Evolutionary conservation across 2,888 invertebrate genomes (phyloP), one percentile per base, ranked within the genome.

Genomic region (Hesperia comma): DNA sequence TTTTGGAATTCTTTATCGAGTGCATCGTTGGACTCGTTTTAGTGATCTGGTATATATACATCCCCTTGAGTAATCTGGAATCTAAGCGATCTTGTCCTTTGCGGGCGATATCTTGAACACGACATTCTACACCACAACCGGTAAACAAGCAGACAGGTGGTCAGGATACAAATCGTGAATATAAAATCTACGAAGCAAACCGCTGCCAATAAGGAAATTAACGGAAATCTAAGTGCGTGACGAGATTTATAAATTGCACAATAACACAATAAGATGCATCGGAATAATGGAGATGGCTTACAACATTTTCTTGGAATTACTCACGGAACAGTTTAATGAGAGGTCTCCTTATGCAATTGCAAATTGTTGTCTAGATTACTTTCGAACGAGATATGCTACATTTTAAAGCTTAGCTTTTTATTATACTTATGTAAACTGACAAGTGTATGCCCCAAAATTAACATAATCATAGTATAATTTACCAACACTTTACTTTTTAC

Each of bases 161-260:
- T 26, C 69, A 58, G 37, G 53, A 60, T 58, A 67, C 57, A 57
- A 68, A 66, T 37, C 41, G 54, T 64, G 74, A 69, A 73, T 74
- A 71, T 66, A 62, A 70, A 74, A 54, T 66, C 61, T 63, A 37
- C 21, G 54, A 61, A 46, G 33, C 61, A 51, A 56, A 69, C 63
- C 43, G 60, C 19, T 70, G 68, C 69, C 61, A 72, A 72, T 72
- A 72, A 70, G 75, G 72, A 58, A 71, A 72, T 75, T 75, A 75
- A 73, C 72, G 72, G 74, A 75, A 73, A 75, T 69, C 68, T 69
- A 73, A 72, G 72, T 74, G 71, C 70, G 64, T 60, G 63, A 68
- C 58, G 32, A 56, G 68, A 55, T 60, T 63, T 54, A 66, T 55
- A 58, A 68, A 56, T 17, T 53, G 61, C 46, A 60, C 53, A 62